Conservation (phyloP, 2,888 invertebrate species). For the Chydorus sphaericus region DNA sequence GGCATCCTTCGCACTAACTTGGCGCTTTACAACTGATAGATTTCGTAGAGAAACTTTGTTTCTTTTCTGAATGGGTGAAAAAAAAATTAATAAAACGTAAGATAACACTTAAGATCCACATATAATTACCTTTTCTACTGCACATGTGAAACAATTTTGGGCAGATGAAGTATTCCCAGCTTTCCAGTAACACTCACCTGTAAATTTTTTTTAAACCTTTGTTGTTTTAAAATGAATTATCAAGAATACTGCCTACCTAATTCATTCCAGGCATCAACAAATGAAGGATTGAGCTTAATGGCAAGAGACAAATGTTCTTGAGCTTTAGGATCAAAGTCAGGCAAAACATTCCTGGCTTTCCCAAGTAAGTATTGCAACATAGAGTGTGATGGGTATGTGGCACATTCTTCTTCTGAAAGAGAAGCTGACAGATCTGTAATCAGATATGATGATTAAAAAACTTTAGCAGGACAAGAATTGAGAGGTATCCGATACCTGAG, state of each 20-base stretch:
- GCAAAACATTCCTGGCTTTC: constrained; percentile 52
- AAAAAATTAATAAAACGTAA: constrained; percentile 2
- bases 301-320: constrained; percentile 63
- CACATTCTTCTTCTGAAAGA: too few species aligned
- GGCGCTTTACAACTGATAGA: constrained; percentile 64
- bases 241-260: constrained; percentile 27
- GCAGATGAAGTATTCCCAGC: constrained; percentile 64
- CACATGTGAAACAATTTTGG: constrained; percentile 66
- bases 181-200: constrained; percentile 76
- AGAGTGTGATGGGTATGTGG: too few species aligned
- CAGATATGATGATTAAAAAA: too few species aligned
- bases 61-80: constrained; percentile 38
- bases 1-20: constrained; percentile 37
- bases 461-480: too few species aligned
- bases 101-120: constrained; percentile 6
- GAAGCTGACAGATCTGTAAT: not conserved
- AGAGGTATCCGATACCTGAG: too few species aligned
- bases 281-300: constrained; percentile 65
- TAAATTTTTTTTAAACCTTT: not conserved
- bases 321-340: constrained; percentile 50
- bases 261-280: constrained; percentile 74
- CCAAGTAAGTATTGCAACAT: constrained; percentile 47
- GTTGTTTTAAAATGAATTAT: not conserved
- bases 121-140: constrained; percentile 22
- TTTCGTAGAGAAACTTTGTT: constrained; percentile 62